A percentile compares a stretch with the other conserved stretches of the same genome.
Conservation (phyloP, 1,140 invertebrate species). For the Hyposmocoma kahamanoa region DNA sequence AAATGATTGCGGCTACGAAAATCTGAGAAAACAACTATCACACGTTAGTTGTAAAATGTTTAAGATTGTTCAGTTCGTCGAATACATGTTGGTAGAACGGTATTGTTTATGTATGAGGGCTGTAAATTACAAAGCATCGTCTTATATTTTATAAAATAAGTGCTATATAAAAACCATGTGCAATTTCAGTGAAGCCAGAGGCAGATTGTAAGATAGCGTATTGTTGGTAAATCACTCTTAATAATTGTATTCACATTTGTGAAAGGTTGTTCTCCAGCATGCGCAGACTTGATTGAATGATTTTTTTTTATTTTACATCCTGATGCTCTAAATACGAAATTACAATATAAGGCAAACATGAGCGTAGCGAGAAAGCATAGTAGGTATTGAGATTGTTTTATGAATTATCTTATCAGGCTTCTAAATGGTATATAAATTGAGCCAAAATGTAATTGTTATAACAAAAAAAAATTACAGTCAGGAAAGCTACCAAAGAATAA, state of each 20-base stretch:
- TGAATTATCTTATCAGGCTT: slow-evolving; percentile 44
- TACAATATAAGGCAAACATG: slow-evolving; percentile 34
- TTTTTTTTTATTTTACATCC: slow-evolving; percentile 18
- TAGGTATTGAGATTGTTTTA: slow-evolving; percentile 28
- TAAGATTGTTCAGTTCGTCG: slow-evolving; percentile 8
- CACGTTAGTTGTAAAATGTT: slow-evolving; percentile 24
- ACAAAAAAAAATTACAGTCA: slow-evolving; percentile 18
- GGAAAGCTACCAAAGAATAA: slow-evolving; percentile 20
- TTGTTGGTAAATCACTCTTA: neutral
- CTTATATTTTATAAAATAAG: slow-evolving; percentile 21
- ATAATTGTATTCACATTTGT: neutral
- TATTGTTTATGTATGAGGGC: slow-evolving; percentile 16
- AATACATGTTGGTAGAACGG: slow-evolving; percentile 19
- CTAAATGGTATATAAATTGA: slow-evolving; percentile 53
- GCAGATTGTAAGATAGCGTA: slow-evolving; percentile 9
- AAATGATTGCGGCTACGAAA: slow-evolving; percentile 38
- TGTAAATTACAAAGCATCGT: slow-evolving; percentile 42
- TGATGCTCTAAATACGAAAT: slow-evolving; percentile 29
- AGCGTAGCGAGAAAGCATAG: slow-evolving; percentile 42
- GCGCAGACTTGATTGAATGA: slow-evolving; percentile 33
- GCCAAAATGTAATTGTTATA: slow-evolving; percentile 59
- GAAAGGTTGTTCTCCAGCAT: slow-evolving; percentile 33
- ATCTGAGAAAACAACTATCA: slow-evolving; percentile 39
- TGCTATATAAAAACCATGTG: slow-evolving; percentile 35
- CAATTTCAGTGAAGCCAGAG: slow-evolving; percentile 43